Evolutionary conservation across 1,140 invertebrate genomes (phyloP), one percentile per base, ranked within the genome.

Genomic region (Agrypnia vestita): DNA sequence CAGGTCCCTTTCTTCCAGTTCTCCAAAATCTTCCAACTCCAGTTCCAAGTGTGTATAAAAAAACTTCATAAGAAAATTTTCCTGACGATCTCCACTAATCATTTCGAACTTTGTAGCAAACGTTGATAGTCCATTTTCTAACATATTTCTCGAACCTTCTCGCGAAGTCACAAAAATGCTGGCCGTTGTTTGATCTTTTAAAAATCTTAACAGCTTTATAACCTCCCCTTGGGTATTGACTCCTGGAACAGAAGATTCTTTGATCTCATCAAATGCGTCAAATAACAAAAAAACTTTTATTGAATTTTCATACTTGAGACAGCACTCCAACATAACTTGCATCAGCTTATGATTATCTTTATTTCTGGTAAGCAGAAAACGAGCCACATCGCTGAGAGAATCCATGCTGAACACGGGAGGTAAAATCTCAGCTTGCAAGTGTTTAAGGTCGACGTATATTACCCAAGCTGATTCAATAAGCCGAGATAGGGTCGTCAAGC

Each of bases 251-350:
- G 7, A 25, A 12, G n/a, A n/a, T 49, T 69, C 64, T 69, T 47
- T n/a, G 9, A 69, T 69, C 46, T 69, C 64, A 21, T 69, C 64
- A 8, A 69, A 69, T 47, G 35, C 64, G 64, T 69, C 64, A 17
- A 69, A 69, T 0, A 69, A 13, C 10, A 69, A 3, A 19, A 9
- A 69, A 1, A 69, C 9, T 17, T 49, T 1, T 19, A 4, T 64
- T 0, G 61, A 43, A 21, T 15, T 59, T 6, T 59, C 17, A 17
- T 8, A 13, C 17, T 59, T 15, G 6, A 59, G 55, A 11, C 55
- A 59, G 21, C 15, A 59, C 15, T 59, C 15, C 17, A 59, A 21
- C 55, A 59, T 9, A 0, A 19, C 12, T 21, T 7, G 55, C 7
- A 13, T n/a, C 0, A 21, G 15, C 10, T 12, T 21, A 6, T 15